phyloP scores from a whole-genome alignment of 2,888 invertebrate genomes.

The Leistus spinibarbis region DNA sequence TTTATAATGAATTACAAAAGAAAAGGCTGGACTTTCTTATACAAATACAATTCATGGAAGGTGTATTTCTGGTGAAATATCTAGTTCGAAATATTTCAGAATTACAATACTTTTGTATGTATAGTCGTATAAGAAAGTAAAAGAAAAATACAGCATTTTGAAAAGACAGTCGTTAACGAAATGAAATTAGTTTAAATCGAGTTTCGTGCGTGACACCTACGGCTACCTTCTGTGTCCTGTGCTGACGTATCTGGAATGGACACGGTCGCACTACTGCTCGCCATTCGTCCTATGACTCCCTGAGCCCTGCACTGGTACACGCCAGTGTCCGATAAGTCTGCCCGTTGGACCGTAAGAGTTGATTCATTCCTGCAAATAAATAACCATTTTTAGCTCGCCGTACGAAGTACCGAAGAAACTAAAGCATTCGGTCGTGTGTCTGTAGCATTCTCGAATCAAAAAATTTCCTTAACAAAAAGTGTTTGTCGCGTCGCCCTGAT shows the following conservation, averaged over 20 bases:
- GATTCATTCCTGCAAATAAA: conserved; percentile 74
- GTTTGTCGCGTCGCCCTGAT: too few species aligned
- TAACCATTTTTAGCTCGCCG: conserved; percentile 1
- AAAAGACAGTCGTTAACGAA: not conserved
- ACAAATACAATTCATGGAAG: too few species aligned
- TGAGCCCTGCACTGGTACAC: conserved; percentile 83
- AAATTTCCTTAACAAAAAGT: too few species aligned
- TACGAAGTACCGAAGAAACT: too few species aligned
- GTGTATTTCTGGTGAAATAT: too few species aligned
- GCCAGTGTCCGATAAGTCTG: conserved; percentile 76
- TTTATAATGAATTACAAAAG: too few species aligned
- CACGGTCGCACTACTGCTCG: conserved; percentile 8
- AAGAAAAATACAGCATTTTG: not conserved
- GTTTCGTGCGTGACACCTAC: conserved; percentile 38
- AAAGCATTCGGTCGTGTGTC: too few species aligned
- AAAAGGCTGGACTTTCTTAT: too few species aligned
- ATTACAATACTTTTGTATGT: too few species aligned
- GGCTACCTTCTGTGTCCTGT: conserved; percentile 48
- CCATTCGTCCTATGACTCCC: conserved; percentile 58
- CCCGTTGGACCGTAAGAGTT: conserved; percentile 79
- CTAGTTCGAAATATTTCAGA: too few species aligned
- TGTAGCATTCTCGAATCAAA: too few species aligned
- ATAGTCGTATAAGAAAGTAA: too few species aligned
- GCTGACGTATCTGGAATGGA: conserved; percentile 54
- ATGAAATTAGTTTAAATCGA: not conserved